Conservation (phyloP, 2,888 invertebrate species). For the Scaptomyza flava region DNA sequence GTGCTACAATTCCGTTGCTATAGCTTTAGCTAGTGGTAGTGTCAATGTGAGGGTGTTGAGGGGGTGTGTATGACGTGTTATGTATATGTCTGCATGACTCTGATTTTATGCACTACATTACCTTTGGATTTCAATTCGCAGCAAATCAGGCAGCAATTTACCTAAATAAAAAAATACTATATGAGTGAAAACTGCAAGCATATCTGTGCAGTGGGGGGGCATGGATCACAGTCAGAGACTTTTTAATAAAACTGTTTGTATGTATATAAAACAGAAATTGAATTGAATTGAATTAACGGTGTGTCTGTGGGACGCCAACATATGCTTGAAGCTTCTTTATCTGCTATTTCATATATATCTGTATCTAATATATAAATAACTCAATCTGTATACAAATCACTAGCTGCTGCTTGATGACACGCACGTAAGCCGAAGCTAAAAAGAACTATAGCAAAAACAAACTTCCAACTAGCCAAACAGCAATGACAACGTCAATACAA, state of each 20-base stretch:
- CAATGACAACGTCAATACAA: constrained; percentile 64
- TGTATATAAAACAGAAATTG: constrained; percentile 20
- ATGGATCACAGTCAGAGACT: constrained; percentile 29
- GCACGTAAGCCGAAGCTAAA: constrained; percentile 57
- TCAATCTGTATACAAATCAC: constrained; percentile 59
- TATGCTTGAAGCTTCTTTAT: constrained; percentile 23
- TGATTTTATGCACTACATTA: constrained; percentile 81
- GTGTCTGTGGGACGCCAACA: constrained; percentile 10
- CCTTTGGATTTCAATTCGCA: constrained; percentile 76
- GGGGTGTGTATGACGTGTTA: constrained; percentile 50
- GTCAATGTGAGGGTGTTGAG: background rate
- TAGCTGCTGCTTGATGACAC: constrained; percentile 50
- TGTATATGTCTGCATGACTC: constrained; percentile 76
- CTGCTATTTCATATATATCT: constrained; percentile 12
- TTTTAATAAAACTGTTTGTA: constrained; percentile 24
- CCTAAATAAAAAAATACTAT: constrained; percentile 48
- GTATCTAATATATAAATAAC: constrained; percentile 22
- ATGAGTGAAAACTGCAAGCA: constrained; percentile 47
- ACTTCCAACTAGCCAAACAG: constrained; percentile 60
- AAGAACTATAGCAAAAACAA: constrained; percentile 21
- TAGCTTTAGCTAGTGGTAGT: background rate
- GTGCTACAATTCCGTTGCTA: constrained; percentile 33
- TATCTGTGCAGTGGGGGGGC: background rate
- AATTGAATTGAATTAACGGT: constrained; percentile 65
- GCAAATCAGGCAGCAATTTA: constrained; percentile 77